Evolutionary conservation across 35 echinoderm and acorn worm genomes (phyloP).

Genomic region (Hemicentrotus pulcherrimus): DNA sequence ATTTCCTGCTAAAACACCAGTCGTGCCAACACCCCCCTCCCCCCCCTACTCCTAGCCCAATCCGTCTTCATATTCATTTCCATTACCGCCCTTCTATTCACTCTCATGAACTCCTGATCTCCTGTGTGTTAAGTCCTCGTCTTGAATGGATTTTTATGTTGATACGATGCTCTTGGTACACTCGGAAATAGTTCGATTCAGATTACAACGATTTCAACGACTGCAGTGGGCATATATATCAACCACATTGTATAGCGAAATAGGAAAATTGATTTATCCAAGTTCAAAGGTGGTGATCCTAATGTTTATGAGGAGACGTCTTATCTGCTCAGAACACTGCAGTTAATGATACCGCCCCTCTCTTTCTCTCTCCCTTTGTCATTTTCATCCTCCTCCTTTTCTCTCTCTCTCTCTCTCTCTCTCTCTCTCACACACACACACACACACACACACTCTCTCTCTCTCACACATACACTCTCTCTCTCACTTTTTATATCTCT

Average conservation of each 20-base stretch:
- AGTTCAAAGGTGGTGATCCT: background rate
- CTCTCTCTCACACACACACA: too few relatives aligned
- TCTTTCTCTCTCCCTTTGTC: background rate
- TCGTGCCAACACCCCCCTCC: too few relatives aligned
- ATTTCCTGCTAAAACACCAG: too few relatives aligned
- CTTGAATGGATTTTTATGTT: background rate
- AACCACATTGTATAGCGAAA: background rate
- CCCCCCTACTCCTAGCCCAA: background rate
- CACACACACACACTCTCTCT: too few relatives aligned
- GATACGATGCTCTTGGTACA: too few relatives aligned
- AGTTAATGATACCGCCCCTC: too few relatives aligned
- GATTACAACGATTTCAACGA: background rate
- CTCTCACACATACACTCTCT: background rate
- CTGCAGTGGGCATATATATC: background rate
- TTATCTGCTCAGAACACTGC: too few relatives aligned
- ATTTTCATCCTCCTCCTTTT: too few relatives aligned
- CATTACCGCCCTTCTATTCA: background rate
- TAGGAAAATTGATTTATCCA: background rate
- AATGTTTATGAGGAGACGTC: too few relatives aligned
- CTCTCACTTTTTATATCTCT: background rate
- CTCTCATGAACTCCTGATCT: background rate
- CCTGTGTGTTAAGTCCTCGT: background rate
- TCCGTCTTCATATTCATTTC: background rate
- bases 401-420: background rate
- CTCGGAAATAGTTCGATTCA: background rate